Conservation (phyloP, 2,797 vertebrate species). For the Emys orbicularis region DNA sequence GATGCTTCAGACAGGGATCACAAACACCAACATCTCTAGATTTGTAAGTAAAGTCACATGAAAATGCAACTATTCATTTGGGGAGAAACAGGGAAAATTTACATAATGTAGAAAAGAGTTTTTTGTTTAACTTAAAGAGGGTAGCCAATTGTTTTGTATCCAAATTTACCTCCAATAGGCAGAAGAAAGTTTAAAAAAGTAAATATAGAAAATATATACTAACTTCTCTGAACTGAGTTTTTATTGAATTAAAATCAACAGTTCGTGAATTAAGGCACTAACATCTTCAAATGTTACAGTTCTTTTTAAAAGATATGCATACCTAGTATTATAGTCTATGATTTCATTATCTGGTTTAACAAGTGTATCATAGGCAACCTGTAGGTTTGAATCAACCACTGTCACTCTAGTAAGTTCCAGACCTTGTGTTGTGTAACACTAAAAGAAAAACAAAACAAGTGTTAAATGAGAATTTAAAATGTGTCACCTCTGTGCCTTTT, state of each 20-base stretch:
- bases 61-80: neutral
- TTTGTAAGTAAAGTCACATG: neutral
- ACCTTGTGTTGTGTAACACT: conserved; percentile 88
- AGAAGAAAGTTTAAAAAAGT: neutral
- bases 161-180: neutral
- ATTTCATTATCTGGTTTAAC: conserved; percentile 87
- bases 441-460: neutral
- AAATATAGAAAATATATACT: neutral
- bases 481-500: neutral
- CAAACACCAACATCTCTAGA: neutral
- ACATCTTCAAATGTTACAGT: neutral
- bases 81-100: neutral
- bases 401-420: conserved; percentile 87
- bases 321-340: conserved; percentile 89
- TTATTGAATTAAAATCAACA: neutral
- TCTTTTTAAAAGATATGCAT: neutral
- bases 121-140: neutral
- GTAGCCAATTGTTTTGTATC: neutral
- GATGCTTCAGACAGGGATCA: neutral
- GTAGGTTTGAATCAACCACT: conserved; percentile 82
- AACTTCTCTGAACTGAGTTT: neutral
- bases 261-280: neutral
- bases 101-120: neutral
- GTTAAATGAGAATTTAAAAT: neutral
- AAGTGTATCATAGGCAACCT: conserved; percentile 86